phyloP scores from a whole-genome alignment of 64 coral and sea anemone species.

The Astreopora myriophthalma region DNA sequence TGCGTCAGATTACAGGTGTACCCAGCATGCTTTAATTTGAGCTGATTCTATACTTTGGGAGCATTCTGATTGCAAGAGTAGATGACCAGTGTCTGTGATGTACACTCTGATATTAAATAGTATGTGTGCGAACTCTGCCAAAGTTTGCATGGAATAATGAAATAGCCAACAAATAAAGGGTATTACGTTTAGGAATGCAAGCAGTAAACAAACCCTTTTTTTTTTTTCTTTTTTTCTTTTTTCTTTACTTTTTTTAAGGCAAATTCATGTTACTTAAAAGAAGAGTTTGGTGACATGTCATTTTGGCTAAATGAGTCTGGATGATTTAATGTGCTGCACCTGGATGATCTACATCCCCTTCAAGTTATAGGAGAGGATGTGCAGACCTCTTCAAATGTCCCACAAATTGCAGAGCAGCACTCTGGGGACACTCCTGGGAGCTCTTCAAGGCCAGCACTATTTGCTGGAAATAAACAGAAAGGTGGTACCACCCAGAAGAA shows the following conservation, averaged over 20 bases:
- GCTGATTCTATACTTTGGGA: no score
- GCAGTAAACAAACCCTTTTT: constrained; percentile 14
- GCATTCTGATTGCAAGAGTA: no score
- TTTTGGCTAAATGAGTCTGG: constrained; percentile 61
- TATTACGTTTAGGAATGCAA: not conserved
- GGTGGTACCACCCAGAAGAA: constrained; percentile 41
- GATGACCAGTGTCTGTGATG: no score
- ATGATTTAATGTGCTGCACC: constrained; percentile 34
- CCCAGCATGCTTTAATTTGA: no score
- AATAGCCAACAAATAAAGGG: no score
- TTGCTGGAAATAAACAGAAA: constrained; percentile 60
- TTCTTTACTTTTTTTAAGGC: no score
- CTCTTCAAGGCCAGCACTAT: constrained; percentile 23
- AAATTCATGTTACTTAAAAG: no score
- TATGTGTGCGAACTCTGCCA: no score
- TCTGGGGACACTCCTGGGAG: not conserved
- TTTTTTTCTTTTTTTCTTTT: no score
- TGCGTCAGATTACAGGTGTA: no score
- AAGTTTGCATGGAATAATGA: no score
- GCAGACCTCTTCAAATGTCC: not conserved
- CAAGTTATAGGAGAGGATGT: constrained; percentile 65
- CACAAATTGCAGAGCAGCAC: constrained; percentile 12
- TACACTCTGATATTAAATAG: no score
- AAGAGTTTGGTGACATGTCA: constrained; percentile 61
- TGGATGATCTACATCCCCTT: constrained; percentile 8